A percentile compares a stretch with the other conserved stretches of the same genome.
Evolutionary conservation across 2,888 invertebrate genomes (phyloP).

Genomic region (Lymantria monacha): DNA sequence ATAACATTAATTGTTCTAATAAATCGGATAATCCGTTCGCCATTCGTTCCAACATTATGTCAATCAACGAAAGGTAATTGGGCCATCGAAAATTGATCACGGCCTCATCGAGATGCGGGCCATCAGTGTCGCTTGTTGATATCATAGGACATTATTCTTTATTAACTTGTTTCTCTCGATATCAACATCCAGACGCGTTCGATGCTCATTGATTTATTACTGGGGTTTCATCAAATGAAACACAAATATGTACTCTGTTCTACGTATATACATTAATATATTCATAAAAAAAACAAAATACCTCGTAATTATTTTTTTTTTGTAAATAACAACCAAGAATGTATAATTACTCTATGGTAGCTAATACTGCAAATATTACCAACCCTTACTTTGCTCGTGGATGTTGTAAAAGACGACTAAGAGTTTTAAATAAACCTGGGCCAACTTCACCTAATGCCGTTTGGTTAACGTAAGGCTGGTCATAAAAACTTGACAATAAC

Average conservation of each 20-base stretch:
- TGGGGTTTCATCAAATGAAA: conserved; percentile 17
- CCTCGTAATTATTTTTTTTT: too few relatives aligned
- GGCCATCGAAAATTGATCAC: conserved; percentile 62
- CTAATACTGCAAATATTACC: too few relatives aligned
- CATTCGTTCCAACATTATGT: conserved; percentile 36
- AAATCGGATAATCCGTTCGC: conserved; percentile 14
- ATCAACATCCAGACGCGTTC: conserved; percentile 23
- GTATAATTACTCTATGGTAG: too few relatives aligned
- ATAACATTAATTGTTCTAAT: background rate
- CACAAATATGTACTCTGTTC: conserved; percentile 3
- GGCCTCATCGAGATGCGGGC: conserved; percentile 58
- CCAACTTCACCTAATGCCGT: too few relatives aligned
- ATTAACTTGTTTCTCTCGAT: conserved; percentile 32
- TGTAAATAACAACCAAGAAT: too few relatives aligned
- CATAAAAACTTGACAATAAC: too few relatives aligned
- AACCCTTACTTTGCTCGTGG: too few relatives aligned
- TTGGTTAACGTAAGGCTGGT: too few relatives aligned
- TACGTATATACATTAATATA: too few relatives aligned
- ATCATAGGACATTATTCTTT: conserved; percentile 43
- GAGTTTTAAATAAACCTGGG: too few relatives aligned
- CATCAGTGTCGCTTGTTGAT: conserved; percentile 47
- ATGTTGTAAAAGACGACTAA: too few relatives aligned
- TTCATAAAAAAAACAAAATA: too few relatives aligned
- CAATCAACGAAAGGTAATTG: conserved; percentile 57
- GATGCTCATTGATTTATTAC: conserved; percentile 32